Conservation (phyloP, 2,113 vertebrate genomes). For the Strix uralensis region DNA sequence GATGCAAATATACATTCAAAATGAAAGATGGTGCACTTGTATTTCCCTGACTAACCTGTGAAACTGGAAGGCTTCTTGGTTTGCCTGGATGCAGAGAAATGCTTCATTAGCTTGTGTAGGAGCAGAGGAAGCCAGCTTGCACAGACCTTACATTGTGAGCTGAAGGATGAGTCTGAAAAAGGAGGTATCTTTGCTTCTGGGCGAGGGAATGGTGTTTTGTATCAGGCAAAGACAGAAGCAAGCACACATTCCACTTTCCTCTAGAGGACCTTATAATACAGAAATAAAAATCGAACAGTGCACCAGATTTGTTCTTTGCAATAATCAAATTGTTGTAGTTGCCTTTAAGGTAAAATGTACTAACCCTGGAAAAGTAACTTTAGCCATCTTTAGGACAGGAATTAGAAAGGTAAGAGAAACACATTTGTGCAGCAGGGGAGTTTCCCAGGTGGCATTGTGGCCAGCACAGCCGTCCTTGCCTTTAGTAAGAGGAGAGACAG, state of each 20-base stretch:
- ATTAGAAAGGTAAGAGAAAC: not conserved
- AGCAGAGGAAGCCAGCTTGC: not conserved
- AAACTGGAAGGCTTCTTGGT: not conserved
- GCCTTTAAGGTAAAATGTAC: not conserved
- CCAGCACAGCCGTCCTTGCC: not conserved
- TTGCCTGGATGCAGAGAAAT: not conserved
- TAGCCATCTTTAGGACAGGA: not conserved
- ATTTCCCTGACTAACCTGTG: not conserved
- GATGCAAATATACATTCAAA: not conserved
- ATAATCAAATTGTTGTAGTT: not conserved
- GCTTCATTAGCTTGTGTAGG: not conserved
- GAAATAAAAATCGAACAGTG: not conserved
- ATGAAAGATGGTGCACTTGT: not conserved
- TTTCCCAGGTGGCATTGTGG: not conserved
- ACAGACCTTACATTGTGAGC: rapidly evolving
- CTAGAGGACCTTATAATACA: not conserved
- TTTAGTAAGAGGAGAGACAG: not conserved
- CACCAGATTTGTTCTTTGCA: not conserved
- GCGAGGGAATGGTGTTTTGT: not conserved
- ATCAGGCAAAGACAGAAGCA: not conserved
- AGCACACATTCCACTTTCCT: not conserved
- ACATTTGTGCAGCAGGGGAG: not conserved
- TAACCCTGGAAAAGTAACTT: not conserved
- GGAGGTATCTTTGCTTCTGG: not conserved
- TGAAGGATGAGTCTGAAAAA: not conserved